Evolutionary conservation across 2,797 vertebrate species (phyloP), one percentile per base, ranked within the genome.

Genomic region (Manis javanica): DNA sequence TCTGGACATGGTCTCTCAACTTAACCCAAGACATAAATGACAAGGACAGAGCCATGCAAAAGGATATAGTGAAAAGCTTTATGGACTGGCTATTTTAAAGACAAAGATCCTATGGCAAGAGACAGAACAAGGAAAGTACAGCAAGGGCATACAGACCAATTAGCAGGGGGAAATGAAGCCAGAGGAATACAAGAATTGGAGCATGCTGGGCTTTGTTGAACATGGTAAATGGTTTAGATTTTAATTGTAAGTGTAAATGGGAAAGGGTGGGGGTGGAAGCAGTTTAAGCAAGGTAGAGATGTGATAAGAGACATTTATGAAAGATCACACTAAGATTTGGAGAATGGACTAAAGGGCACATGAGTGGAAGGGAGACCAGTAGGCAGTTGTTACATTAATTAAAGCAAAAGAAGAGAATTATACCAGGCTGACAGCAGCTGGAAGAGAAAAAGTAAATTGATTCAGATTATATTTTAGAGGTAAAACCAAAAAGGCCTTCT

Each of bases 401-500:
- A 4, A 84, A 92, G 37, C n/a, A 82, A 79, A 92, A 81, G 59
- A 91, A 88, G 13, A 89, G 24, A 31, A 59, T 59, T 59, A 90
- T 55, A 75, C n/a, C 23, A 96, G 51, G 13, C 71, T 79, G 53
- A 69, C 0, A 42, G 42, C 59, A 91, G 7, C 1, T 61, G 46
- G 21, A 26, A 66, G 23, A 24, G 51, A 46, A 37, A 55, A 95
- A 63, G 42, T 29, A 34, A 72, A 87, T 26, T n/a, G 21, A 88
- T 42, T 90, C 29, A 55, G 66, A 81, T 61, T 68, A 37, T 7
- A 94, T 51, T 95, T 77, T 71, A 59, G 63, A 94, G 57, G 39
- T 77, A 95, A 85, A 91, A 88, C 31, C 66, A 84, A 94, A 39
- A 82, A 93, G 11, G 23, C 68, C 34, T 51, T 82, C 42, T 82